A percentile compares a stretch with the other conserved stretches of the same genome.
Conservation (phyloP, 2,888 invertebrate genomes). For the Deilephila porcellus region DNA sequence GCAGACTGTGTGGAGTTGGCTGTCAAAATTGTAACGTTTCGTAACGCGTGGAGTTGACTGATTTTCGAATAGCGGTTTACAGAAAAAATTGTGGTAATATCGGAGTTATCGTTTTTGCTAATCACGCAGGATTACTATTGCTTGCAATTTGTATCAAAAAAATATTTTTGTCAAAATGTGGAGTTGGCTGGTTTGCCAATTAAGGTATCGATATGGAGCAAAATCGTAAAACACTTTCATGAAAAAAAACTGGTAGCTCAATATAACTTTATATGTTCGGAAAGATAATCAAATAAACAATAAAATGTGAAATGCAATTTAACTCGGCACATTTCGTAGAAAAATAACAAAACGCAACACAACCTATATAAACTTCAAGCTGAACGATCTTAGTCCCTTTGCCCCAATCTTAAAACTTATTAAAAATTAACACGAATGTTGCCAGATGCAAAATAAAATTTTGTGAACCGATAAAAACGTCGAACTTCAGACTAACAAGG, state of each 20-base stretch:
- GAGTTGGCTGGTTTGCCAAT: constrained; percentile 3
- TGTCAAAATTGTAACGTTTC: too few relatives aligned
- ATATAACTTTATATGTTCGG: constrained; percentile 44
- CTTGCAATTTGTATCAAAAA: background rate
- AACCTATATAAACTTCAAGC: constrained; percentile 22
- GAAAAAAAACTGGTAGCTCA: constrained; percentile 50
- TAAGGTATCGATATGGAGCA: constrained; percentile 4
- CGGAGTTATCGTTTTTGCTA: background rate
- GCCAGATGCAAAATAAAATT: constrained; percentile 45
- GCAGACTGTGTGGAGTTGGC: too few relatives aligned
- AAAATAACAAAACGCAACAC: constrained; percentile 34
- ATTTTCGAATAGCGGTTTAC: too few relatives aligned
- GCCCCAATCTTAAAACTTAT: constrained; percentile 36
- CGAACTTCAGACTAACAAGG: constrained; percentile 73
- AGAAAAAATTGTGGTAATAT: background rate
- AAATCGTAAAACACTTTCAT: constrained; percentile 32
- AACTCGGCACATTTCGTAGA: constrained; percentile 61
- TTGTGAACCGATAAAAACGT: constrained; percentile 60
- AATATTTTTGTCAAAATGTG: constrained; percentile 23
- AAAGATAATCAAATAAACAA: constrained; percentile 75
- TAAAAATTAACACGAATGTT: constrained; percentile 29
- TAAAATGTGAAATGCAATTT: constrained; percentile 72
- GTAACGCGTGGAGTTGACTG: too few relatives aligned
- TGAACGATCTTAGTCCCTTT: constrained; percentile 42
- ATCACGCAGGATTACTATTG: constrained; percentile 5